Evolutionary conservation across 23 tunicate species (phyloP), one percentile per base, ranked within the genome.

Genomic region (Ciona savignyi): DNA sequence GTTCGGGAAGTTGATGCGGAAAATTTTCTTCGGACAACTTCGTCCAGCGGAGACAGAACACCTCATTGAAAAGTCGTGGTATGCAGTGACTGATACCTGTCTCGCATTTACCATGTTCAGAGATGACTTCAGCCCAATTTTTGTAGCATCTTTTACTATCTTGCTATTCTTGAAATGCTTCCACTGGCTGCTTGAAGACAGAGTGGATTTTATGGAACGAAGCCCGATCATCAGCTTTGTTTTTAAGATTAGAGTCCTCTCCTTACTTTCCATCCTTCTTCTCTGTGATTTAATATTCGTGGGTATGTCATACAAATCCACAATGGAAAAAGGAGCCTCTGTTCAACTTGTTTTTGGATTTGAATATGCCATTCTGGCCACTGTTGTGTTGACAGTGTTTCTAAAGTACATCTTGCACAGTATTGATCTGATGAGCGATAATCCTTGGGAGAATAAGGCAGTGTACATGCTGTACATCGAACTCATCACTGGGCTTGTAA

Each of bases 71-170:
- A 73, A 89, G 68, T 82, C 95, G 9, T 94, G 99, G 99, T 94
- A 94, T 71, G 95, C 99, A 0, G 85, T 94, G 27, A 94, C 95
- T 62, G 99, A 94, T 71, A 94, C 99, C 27, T 94, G 99, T 67
- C 95, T 94, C 65, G 99, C 99, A 6, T 94, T 94, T 42, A 94
- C 99, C 60, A 87, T 94, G 95, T 94, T 94, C 65, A 78, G 99
- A 6, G 95, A 94, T 72, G 95, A 94, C 35, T 83, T 94, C 72
- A 82, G 86, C 65, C 99, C 99, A 0, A 30, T 86, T 2, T 94
- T 94, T 83, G 95, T 94, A 15, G 95, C 96, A 29, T 79, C 90
- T 3, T 94, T 94, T 32, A 87, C 95, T 35, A 25, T 94, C 28
- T 69, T 94, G n/a, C 72, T 94, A 11, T 94, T 94, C 32, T 67